These are phyloP conservation scores for Drosophila mercatorum DNA, from an alignment of 2,888 invertebrate species.

Conservation along the genomic window DNA sequence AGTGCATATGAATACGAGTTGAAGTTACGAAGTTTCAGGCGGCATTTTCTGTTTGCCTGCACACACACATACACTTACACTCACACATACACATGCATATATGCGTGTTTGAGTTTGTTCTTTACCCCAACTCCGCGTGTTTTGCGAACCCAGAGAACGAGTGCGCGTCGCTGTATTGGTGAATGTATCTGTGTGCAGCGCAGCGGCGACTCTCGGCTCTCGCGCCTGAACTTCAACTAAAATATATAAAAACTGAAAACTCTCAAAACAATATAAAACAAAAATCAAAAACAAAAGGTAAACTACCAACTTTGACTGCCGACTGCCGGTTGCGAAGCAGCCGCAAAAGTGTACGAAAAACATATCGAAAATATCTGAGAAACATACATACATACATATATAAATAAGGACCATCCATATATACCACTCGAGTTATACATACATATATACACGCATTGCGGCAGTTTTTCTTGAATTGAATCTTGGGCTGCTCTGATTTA, in stretches of 20 bases:
- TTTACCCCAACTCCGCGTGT: constrained; percentile 37
- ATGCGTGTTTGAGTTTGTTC: constrained; percentile 37
- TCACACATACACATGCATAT: constrained; percentile 1
- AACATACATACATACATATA: not conserved
- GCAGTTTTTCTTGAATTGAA: constrained; percentile 57
- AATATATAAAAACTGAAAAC: constrained; percentile 12
- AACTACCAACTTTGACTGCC: constrained; percentile 78
- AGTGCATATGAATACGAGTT: constrained; percentile 43
- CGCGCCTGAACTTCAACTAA: constrained; percentile 16
- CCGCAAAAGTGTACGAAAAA: constrained; percentile 79
- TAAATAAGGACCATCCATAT: constrained; percentile 11
- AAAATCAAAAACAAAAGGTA: constrained; percentile 55
- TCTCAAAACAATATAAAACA: constrained; percentile 1
- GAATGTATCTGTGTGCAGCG: constrained; percentile 17
- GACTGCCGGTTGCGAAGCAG: constrained; percentile 54
- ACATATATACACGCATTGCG: constrained; percentile 39
- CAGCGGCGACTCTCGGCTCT: constrained; percentile 9
- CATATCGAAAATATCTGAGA: constrained; percentile 51
- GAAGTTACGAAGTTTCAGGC: constrained; percentile 44
- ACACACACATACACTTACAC: not conserved
- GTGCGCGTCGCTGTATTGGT: constrained; percentile 21
- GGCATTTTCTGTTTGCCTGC: constrained; percentile 42
- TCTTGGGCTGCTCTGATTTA: constrained; percentile 69
- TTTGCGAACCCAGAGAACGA: constrained; percentile 27
- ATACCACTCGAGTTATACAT: constrained; percentile 44